Evolutionary conservation across 2,113 vertebrate species (phyloP).

Genomic region (Vulpes lagopus): DNA sequence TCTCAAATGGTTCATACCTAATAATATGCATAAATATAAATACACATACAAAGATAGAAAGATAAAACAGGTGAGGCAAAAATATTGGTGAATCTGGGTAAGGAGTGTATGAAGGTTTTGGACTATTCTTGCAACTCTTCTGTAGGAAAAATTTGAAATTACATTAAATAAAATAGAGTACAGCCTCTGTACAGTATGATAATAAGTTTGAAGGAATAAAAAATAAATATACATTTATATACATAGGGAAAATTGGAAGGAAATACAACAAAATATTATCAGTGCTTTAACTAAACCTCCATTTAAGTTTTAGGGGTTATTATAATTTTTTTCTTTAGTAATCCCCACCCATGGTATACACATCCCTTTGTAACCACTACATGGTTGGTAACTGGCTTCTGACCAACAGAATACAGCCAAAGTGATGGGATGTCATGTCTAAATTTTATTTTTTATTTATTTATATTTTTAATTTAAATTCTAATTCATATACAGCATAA

Average conservation of each 20-base stretch:
- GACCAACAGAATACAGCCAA: not conserved
- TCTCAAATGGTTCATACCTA: not conserved
- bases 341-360: not conserved
- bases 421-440: not conserved
- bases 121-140: not conserved
- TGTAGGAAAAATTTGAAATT: constrained; percentile 31
- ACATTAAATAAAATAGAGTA: constrained; percentile 9
- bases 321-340: not conserved
- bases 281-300: not conserved
- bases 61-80: not conserved
- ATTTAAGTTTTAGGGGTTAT: constrained; percentile 1
- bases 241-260: not conserved
- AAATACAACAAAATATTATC: constrained; percentile 8
- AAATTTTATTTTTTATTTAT: not conserved
- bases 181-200: not conserved
- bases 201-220: not conserved
- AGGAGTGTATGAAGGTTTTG: not conserved
- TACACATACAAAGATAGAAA: not conserved
- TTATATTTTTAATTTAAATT: not conserved
- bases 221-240: not conserved
- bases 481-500: not conserved
- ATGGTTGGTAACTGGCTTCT: not conserved
- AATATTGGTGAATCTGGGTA: not conserved
- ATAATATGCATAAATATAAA: not conserved
- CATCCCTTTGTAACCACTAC: not conserved